Percentiles rank a stretch among this genome's conserved stretches.
Conservation (phyloP, 2,888 invertebrate genomes). For the Drosophila cognata region DNA sequence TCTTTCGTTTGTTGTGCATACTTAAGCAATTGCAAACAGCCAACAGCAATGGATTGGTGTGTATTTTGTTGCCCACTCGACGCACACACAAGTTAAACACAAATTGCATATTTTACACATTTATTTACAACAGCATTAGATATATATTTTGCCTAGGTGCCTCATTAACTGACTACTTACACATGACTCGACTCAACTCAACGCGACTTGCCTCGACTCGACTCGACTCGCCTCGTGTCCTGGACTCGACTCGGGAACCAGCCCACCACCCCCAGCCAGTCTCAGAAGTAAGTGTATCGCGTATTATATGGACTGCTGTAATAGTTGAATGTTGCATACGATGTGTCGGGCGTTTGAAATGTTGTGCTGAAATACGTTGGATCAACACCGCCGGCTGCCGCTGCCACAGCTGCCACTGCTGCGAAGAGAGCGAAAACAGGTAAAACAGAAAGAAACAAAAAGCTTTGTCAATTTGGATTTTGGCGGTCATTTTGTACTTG, state of each 20-base stretch:
- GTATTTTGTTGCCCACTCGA: conserved; percentile 34
- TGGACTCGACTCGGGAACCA: conserved; percentile 6
- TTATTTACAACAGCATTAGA: conserved; percentile 69
- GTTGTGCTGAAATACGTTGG: conserved; percentile 70
- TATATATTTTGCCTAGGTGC: conserved; percentile 67
- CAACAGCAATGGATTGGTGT: background rate
- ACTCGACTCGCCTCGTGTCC: conserved; percentile 11
- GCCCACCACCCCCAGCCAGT: background rate
- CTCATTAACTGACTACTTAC: conserved; percentile 69
- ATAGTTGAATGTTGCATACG: conserved; percentile 80
- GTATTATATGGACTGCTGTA: conserved; percentile 78
- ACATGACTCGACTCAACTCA: conserved; percentile 57
- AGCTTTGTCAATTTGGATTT: conserved; percentile 33
- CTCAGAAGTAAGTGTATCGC: conserved; percentile 77
- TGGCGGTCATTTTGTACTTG: conserved; percentile 41
- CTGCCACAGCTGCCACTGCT: conserved; percentile 63
- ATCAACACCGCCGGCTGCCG: conserved; percentile 60
- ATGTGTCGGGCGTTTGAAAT: conserved; percentile 73
- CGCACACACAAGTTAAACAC: conserved; percentile 53
- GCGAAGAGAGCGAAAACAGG: conserved; percentile 25
- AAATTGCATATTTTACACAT: conserved; percentile 67
- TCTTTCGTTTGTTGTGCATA: conserved; percentile 54
- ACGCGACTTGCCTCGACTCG: conserved; percentile 22
- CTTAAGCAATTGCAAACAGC: conserved; percentile 37
- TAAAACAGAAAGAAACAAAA: conserved; percentile 22